Conservation (phyloP, 1,140 invertebrate species). For the Microplitis mediator region DNA sequence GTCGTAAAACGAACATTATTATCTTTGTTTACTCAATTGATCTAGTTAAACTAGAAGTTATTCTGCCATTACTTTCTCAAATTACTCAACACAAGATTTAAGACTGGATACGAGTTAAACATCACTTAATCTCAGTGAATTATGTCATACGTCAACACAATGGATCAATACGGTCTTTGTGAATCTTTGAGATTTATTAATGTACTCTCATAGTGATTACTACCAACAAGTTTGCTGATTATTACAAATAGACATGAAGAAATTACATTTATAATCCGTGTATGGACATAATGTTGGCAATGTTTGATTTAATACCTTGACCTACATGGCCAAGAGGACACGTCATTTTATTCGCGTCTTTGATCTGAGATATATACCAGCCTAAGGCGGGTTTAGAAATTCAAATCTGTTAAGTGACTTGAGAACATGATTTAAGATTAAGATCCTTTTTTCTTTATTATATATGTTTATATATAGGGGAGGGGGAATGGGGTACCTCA, state of each 20-base stretch:
- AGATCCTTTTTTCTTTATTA: neutral
- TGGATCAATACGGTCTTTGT: constrained; percentile 2
- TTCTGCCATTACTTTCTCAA: neutral
- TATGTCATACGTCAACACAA: neutral
- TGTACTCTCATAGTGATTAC: neutral
- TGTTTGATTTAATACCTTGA: constrained; percentile 58
- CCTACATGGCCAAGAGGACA: constrained; percentile 41
- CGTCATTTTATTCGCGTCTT: neutral
- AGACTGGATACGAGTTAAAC: neutral
- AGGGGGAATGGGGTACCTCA: neutral
- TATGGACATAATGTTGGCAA: constrained; percentile 54
- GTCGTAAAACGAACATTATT: neutral
- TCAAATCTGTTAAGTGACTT: neutral
- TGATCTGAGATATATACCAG: neutral
- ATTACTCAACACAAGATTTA: neutral
- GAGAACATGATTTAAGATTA: neutral
- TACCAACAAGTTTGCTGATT: neutral
- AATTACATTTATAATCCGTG: constrained; percentile 35
- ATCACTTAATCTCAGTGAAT: neutral
- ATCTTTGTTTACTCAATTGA: neutral
- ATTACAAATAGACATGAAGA: neutral
- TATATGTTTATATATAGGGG: neutral
- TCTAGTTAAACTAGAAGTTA: neutral
- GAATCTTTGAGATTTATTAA: neutral
- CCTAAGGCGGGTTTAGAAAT: neutral